Evolutionary conservation across 2,113 vertebrate species (phyloP), one percentile per base, ranked within the genome.

Genomic region (Naja naja): DNA sequence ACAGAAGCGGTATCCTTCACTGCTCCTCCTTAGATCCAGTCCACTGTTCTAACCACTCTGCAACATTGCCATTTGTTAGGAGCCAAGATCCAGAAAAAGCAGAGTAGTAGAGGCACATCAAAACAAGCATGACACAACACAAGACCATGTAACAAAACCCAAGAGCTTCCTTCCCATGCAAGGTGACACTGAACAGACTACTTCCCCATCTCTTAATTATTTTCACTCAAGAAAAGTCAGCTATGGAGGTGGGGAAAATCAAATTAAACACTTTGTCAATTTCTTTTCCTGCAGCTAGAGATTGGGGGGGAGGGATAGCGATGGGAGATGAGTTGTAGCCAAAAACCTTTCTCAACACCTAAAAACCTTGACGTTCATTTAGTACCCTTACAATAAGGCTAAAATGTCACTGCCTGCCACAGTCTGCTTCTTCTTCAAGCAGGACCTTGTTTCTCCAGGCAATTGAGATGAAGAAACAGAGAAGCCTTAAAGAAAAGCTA

Each of bases 371-470:
- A 11, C 56, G 55, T 56, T 47, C 30, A 92, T 47, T 53, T 74
- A 34, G 27, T 89, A 30, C 64, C 58, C 91, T 45, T 52, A 49
- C 34, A 49, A 85, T 23, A 45, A 86, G 74, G 85, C 58, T 49
- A 93, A 34, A 58, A 18, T 45, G 16, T 20, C 20, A 39, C 14
- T 47, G 39, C 34, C 85, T 45, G 39, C n/a, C 10, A 52, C 3
- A 39, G 47, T 5, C 69, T 30, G n/a, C 20, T 81, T 22, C 2
- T 93, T 60, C 74, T 25, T 34, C 87, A 91, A 39, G 23, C 25
- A 89, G 87, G 74, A 93, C 96, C 91, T 30, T 64, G 81, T 95
- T 92, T 94, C 95, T 87, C 30, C 88, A 34, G 47, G 1, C 56
- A 58, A 12, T 22, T 22, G 23, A 39, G 49, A 6, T 85, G 18